Evolutionary conservation across 92 coral and sea anemone genomes (phyloP).

Genomic region (Epizoanthus stellaris): DNA sequence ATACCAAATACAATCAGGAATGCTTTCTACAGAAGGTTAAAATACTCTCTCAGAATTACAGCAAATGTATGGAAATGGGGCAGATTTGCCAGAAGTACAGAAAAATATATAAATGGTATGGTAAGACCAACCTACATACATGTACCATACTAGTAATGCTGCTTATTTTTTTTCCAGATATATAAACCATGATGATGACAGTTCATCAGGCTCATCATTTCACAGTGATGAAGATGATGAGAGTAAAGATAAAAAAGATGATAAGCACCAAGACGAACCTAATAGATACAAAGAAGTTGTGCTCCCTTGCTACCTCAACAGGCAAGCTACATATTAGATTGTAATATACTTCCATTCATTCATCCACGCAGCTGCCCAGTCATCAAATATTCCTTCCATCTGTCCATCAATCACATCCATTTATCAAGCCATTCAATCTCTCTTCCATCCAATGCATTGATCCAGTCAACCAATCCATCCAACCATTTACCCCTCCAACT

Average conservation of each 20-base stretch:
- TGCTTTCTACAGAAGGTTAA: too few species aligned
- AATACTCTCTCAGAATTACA: too few species aligned
- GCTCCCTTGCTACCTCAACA: slow-evolving; percentile 84
- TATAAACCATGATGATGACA: slow-evolving; percentile 42
- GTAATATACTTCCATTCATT: background rate
- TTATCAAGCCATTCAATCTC: too few species aligned
- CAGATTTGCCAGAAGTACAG: too few species aligned
- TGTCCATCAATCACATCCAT: background rate
- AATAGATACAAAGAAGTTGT: slow-evolving; percentile 68
- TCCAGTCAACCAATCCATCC: too few species aligned
- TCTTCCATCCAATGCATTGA: too few species aligned
- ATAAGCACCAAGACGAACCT: slow-evolving; percentile 19
- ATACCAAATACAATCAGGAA: too few species aligned
- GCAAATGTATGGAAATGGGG: too few species aligned
- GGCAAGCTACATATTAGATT: slow-evolving; percentile 49
- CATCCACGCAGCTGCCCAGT: background rate
- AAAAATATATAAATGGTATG: too few species aligned
- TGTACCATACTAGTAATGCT: too few species aligned
- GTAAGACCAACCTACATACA: too few species aligned
- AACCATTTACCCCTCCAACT: background rate
- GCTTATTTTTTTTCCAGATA: slow-evolving; percentile 27
- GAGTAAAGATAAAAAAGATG: slow-evolving; percentile 40
- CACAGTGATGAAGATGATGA: slow-evolving; percentile 73
- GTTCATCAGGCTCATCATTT: slow-evolving; percentile 51
- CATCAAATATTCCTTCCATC: background rate